These are phyloP conservation scores for Drosophila falleni DNA, from an alignment of 2,888 invertebrate species.

Conservation along the genomic window DNA sequence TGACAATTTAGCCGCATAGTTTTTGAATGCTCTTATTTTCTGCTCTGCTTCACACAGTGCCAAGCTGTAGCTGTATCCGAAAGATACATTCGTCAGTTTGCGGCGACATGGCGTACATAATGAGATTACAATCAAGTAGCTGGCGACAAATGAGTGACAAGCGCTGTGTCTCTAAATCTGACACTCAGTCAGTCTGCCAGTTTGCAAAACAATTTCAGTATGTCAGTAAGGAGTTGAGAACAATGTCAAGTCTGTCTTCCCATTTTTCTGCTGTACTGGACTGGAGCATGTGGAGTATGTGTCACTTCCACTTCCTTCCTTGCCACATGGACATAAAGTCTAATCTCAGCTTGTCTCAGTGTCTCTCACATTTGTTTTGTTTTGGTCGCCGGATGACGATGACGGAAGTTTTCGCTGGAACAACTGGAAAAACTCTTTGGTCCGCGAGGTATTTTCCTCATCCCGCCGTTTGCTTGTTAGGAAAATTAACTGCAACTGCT, in stretches of 20 bases:
- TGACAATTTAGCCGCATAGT: conserved; percentile 63
- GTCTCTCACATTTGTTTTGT: conserved; percentile 37
- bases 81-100: conserved; percentile 42
- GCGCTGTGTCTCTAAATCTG: conserved; percentile 32
- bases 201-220: conserved; percentile 59
- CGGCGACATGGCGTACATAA: conserved; percentile 47
- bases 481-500: conserved; percentile 62
- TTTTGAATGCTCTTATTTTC: conserved; percentile 59
- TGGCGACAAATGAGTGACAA: conserved; percentile 74
- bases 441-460: conserved; percentile 1
- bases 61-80: conserved; percentile 19
- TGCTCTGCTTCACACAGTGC: conserved; percentile 71
- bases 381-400: conserved; percentile 53
- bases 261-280: conserved; percentile 7
- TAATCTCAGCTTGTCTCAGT: conserved; percentile 1
- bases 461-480: conserved; percentile 51
- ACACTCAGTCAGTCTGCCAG: conserved; percentile 30
- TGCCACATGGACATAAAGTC: conserved; percentile 28
- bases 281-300: conserved; percentile 36
- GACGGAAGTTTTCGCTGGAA: conserved; percentile 67
- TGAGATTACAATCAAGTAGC: conserved; percentile 71
- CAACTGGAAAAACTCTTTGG: conserved; percentile 17
- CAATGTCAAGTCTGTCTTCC: conserved; percentile 32
- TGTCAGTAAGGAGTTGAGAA: conserved; percentile 74
- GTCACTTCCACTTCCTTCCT: conserved; percentile 66